Evolutionary conservation across 2,797 vertebrate genomes (phyloP), one percentile per base, ranked within the genome.

Genomic region (Acipenser ruthenus): DNA sequence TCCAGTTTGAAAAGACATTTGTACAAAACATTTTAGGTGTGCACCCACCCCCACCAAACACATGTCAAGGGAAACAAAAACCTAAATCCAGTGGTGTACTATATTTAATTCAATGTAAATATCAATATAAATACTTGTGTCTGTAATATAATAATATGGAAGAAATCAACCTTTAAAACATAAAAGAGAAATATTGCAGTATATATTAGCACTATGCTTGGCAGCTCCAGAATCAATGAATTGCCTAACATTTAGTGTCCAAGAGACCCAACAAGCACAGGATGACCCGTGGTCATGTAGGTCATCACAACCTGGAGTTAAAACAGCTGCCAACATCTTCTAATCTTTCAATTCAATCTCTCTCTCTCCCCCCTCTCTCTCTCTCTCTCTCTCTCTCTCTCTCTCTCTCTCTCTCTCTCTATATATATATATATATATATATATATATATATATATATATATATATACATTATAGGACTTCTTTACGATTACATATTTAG

Each of bases 161-260:
- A 37, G 10, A 18, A 18, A 65, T 15, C 11, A 64, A 8, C 10
- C n/a, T 50, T 62, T 63, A 49, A 63, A 63, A 63, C 62, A n/a
- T 13, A 4, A 50, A 50, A 63, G 62, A 49, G 11, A 58, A 11
- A 58, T 58, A 58, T 58, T 58, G 12, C 55, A 58, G 10, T 58
- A n/a, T 58, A 11, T 7, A 15, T n/a, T n/a, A 4, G 15, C 15
- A 7, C 10, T n/a, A 4, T 11, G 6, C 55, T 58, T 58, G 55
- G 11, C 55, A 58, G 15, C 15, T 58, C 15, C 55, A 58, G 15
- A n/a, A 62, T 12, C 18, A 62, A 37, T 62, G 8, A n/a, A 37
- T 7, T 62, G 13, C 9, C 37, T 18, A 48, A 62, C 23, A 23
- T 23, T 62, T 62, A 7, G 60, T 62, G 60, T 18, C 60, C 60